Percentiles rank a stretch among this genome's conserved stretches.
Evolutionary conservation across 2,797 vertebrate species (phyloP).

Genomic region (Australoheros facetus): DNA sequence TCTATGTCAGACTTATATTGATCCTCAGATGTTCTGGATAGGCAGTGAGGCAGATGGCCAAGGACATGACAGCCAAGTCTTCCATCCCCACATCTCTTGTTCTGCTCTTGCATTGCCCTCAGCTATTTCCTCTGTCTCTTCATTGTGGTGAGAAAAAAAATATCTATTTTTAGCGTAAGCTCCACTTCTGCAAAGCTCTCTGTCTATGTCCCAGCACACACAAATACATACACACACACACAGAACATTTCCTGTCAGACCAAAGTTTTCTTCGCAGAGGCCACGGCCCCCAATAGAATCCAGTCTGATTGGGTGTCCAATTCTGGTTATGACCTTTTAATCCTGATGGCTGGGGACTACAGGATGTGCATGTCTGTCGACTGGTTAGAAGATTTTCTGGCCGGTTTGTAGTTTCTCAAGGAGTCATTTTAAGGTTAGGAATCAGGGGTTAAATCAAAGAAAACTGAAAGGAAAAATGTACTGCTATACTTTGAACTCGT

Average conservation of each 20-base stretch:
- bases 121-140: constrained; percentile 54
- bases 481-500: background rate
- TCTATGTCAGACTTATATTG: constrained; percentile 62
- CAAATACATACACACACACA: background rate
- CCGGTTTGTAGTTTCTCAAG: background rate
- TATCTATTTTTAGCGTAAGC: constrained; percentile 62
- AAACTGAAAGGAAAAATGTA: background rate
- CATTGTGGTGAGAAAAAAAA: constrained; percentile 24
- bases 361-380: background rate
- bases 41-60: constrained; percentile 60
- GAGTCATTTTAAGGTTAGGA: background rate
- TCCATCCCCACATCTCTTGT: constrained; percentile 57
- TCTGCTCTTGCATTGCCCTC: constrained; percentile 50
- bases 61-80: constrained; percentile 67
- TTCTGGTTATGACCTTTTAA: constrained; percentile 52
- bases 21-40: constrained; percentile 57
- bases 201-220: constrained; percentile 4
- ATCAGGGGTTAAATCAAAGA: background rate
- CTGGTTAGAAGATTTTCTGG: background rate
- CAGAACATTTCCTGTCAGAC: constrained; percentile 56
- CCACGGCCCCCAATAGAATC: constrained; percentile 33
- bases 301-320: constrained; percentile 37
- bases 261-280: constrained; percentile 41
- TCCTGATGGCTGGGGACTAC: constrained; percentile 1
- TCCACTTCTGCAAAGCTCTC: constrained; percentile 54